Conservation (phyloP, 2,113 vertebrate genomes). For the Grus americana region DNA sequence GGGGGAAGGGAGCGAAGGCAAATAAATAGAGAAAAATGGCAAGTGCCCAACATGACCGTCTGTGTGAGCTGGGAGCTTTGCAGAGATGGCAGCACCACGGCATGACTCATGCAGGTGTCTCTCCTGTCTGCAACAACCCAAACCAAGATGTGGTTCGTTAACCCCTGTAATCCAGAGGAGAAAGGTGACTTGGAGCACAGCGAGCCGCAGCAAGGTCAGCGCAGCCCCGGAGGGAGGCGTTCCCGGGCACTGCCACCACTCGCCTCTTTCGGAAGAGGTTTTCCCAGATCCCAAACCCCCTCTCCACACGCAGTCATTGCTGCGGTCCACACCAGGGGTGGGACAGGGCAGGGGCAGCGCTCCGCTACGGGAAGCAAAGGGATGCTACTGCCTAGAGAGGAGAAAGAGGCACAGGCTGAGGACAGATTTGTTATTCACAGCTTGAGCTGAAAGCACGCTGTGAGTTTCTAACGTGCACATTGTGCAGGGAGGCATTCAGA, state of each 20-base stretch:
- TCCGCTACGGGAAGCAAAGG: rapidly evolving
- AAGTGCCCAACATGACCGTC: neutral
- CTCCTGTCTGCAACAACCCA: neutral
- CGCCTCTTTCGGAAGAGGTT: neutral
- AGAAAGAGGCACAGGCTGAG: neutral
- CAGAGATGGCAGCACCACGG: slow-evolving; percentile 1
- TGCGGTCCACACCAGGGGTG: neutral
- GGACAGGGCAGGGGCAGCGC: neutral
- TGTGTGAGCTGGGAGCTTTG: neutral
- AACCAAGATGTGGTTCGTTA: neutral
- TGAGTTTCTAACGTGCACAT: neutral
- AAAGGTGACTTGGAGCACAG: rapidly evolving
- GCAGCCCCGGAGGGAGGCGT: neutral
- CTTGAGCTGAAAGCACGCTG: neutral
- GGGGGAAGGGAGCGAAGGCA: neutral
- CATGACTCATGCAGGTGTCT: slow-evolving; percentile 48
- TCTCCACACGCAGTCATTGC: neutral
- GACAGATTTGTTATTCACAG: neutral
- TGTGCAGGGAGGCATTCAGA: neutral
- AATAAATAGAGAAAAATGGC: slow-evolving; percentile 28
- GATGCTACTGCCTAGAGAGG: neutral
- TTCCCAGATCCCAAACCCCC: neutral
- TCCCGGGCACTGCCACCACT: neutral
- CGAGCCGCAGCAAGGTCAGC: neutral
- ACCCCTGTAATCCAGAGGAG: neutral